Evolutionary conservation across 2,888 invertebrate genomes (phyloP).

Genomic region (Diabrotica balteata): DNA sequence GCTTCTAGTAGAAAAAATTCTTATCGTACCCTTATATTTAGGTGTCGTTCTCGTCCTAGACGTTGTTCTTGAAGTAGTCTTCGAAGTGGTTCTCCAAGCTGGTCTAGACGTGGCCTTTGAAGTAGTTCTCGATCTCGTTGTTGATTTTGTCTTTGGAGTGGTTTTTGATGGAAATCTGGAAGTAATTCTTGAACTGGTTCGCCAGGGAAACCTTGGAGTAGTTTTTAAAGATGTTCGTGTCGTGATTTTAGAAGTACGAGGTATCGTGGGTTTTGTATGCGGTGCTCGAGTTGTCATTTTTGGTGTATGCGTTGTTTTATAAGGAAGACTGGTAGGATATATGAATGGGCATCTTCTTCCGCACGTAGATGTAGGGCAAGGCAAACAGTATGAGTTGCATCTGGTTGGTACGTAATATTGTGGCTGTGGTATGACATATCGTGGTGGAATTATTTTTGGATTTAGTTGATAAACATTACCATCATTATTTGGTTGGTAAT

Average conservation of each 20-base stretch:
- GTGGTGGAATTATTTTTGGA: conserved; percentile 31
- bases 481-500: conserved; percentile 6
- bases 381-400: conserved; percentile 41
- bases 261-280: background rate
- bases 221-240: background rate
- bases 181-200: background rate
- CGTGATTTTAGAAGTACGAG: background rate
- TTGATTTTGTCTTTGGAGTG: background rate
- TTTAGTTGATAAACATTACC: background rate
- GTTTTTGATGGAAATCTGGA: background rate
- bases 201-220: background rate
- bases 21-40: conserved; percentile 1
- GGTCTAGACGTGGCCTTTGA: background rate
- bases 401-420: conserved; percentile 31
- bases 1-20: too few species aligned
- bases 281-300: background rate
- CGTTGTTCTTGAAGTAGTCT: background rate
- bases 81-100: conserved; percentile 3
- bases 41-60: conserved; percentile 4
- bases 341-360: conserved; percentile 41
- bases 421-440: conserved; percentile 31
- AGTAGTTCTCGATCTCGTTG: too few species aligned
- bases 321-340: background rate
- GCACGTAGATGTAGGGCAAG: conserved; percentile 44
- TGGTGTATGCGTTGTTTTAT: background rate